Evolutionary conservation across 1,140 invertebrate genomes (phyloP).

Genomic region (Eciton burchellii): DNA sequence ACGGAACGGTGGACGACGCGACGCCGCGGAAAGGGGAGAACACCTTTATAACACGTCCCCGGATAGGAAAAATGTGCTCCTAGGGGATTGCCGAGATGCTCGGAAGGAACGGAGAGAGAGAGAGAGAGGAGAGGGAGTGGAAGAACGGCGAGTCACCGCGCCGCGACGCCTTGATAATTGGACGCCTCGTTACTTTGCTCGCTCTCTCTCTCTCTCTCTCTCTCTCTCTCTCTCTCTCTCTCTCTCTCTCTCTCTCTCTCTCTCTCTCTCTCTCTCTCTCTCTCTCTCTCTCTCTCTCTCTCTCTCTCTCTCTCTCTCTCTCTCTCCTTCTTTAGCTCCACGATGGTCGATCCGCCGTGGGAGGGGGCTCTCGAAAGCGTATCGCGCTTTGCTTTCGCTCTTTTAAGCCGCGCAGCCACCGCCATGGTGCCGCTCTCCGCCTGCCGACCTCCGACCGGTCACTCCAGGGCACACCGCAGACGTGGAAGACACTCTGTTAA

Average conservation of each 20-base stretch:
- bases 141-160: conserved; percentile 45
- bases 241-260: conserved; percentile 33
- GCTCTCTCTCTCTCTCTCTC: conserved; percentile 39
- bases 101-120: background rate
- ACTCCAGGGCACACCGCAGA: conserved; percentile 25
- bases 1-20: conserved; percentile 39
- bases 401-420: conserved; percentile 57
- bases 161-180: conserved; percentile 78
- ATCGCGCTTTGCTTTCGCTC: conserved; percentile 59
- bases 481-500: conserved; percentile 74
- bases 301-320: conserved; percentile 29
- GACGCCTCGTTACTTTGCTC: conserved; percentile 77
- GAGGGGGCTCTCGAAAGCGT: conserved; percentile 34
- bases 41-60: conserved; percentile 64
- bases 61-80: conserved; percentile 69
- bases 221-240: conserved; percentile 33
- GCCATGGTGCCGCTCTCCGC: conserved; percentile 14
- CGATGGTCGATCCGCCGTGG: conserved; percentile 6
- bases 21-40: conserved; percentile 18
- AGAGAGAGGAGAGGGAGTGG: too few relatives aligned
- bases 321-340: conserved; percentile 33
- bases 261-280: conserved; percentile 33
- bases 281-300: conserved; percentile 33
- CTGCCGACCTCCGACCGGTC: conserved; percentile 38
- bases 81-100: conserved; percentile 51